These are phyloP conservation scores for Odontocolon sp. DNA, from an alignment of 2,888 invertebrate genomes.

Conservation along the genomic window DNA sequence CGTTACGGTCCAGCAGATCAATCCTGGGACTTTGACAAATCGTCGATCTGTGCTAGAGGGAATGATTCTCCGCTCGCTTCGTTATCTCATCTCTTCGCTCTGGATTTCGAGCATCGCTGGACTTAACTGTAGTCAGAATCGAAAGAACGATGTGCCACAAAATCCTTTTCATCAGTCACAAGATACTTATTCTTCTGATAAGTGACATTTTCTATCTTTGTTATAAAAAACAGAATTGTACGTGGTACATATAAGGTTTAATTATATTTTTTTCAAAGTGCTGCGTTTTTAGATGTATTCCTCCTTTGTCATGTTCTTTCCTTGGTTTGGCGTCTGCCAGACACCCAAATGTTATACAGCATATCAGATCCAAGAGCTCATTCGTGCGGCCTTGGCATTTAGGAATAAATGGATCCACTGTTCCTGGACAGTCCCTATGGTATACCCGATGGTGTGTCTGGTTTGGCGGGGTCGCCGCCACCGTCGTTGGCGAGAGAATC, in stretches of 20 bases:
- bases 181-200: constrained; percentile 52
- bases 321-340: constrained; percentile 16
- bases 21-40: constrained; percentile 78
- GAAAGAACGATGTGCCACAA: constrained; percentile 32
- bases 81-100: constrained; percentile 54
- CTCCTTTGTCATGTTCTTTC: constrained; percentile 38
- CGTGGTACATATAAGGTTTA: neutral
- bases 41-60: constrained; percentile 72
- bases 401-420: constrained; percentile 79
- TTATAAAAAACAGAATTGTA: neutral
- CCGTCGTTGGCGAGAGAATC: constrained; percentile 53
- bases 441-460: constrained; percentile 29
- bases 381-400: constrained; percentile 74
- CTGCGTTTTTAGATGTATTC: constrained; percentile 13
- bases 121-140: constrained; percentile 23
- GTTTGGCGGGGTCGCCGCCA: constrained; percentile 38
- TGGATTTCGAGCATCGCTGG: constrained; percentile 49
- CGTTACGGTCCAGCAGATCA: constrained; percentile 46
- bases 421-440: constrained; percentile 57
- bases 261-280: neutral
- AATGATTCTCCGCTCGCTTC: constrained; percentile 48
- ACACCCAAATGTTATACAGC: constrained; percentile 49
- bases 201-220: neutral
- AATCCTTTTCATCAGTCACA: constrained; percentile 41
- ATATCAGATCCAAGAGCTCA: constrained; percentile 39